A percentile compares a stretch with the other conserved stretches of the same genome.
These are phyloP conservation scores for Diploscapter pachys DNA, from an alignment of 1,140 invertebrate genomes.

Conservation along the genomic window DNA sequence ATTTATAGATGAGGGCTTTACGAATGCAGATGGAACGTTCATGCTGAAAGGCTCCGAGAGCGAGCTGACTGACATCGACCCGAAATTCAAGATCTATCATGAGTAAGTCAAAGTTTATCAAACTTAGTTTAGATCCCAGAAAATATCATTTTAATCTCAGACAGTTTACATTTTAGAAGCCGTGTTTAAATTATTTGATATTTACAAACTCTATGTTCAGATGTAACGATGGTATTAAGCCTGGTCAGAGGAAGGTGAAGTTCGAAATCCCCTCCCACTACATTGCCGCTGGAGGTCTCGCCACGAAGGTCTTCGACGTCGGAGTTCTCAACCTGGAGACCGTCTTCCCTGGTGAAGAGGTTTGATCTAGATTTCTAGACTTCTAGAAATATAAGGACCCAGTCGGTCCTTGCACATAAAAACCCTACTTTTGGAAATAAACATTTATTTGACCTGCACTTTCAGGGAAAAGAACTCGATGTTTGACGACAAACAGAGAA, in stretches of 20 bases:
- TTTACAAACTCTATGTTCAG: too few species aligned
- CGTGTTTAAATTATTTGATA: too few species aligned
- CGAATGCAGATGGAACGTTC: slow-evolving; percentile 39
- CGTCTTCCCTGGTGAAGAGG: slow-evolving; percentile 32
- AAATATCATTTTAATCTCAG: too few species aligned
- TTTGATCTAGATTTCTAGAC: slow-evolving; percentile 7
- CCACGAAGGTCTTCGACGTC: slow-evolving; percentile 28
- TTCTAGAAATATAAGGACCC: neutral
- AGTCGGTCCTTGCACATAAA: too few species aligned
- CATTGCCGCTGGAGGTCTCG: slow-evolving; percentile 15
- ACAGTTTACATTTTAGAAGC: too few species aligned
- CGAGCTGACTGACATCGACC: slow-evolving; percentile 38
- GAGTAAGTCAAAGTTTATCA: neutral
- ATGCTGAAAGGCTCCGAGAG: slow-evolving; percentile 20
- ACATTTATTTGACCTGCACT: neutral
- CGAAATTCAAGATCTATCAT: slow-evolving; percentile 41
- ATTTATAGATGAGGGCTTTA: slow-evolving; percentile 36
- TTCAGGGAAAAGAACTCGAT: neutral
- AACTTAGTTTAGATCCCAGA: too few species aligned
- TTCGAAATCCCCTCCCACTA: slow-evolving; percentile 36
- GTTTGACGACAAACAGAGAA: neutral
- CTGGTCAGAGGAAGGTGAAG: slow-evolving; percentile 34
- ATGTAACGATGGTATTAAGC: slow-evolving; percentile 38
- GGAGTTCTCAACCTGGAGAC: slow-evolving; percentile 36
- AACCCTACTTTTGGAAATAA: too few species aligned